Conservation (phyloP, 2,113 vertebrate genomes). For the Tichodroma muraria region DNA sequence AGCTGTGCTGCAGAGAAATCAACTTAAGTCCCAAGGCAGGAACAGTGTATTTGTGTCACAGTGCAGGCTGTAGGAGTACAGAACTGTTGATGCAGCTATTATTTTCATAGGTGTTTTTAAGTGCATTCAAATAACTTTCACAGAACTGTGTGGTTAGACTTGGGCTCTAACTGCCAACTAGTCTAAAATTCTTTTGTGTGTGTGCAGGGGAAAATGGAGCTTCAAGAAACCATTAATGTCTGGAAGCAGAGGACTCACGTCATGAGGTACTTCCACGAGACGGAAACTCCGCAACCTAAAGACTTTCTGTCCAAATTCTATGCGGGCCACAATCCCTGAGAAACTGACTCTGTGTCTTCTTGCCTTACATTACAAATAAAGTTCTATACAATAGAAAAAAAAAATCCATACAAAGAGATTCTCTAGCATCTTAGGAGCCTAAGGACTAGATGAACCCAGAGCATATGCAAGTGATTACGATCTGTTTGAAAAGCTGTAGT, state of each 20-base stretch:
- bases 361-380: slow-evolving; percentile 66
- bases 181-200: neutral
- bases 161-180: neutral
- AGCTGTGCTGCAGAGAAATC: neutral
- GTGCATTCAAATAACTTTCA: neutral
- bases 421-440: neutral
- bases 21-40: neutral
- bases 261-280: slow-evolving; percentile 93
- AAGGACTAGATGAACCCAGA: neutral
- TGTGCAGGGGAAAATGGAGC: slow-evolving; percentile 90
- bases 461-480: neutral
- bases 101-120: neutral
- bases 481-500: neutral
- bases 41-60: neutral
- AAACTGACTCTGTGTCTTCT: neutral
- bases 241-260: slow-evolving; percentile 97
- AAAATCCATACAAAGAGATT: neutral
- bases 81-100: neutral
- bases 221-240: slow-evolving; percentile 88
- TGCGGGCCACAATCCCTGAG: slow-evolving; percentile 83
- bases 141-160: neutral
- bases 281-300: slow-evolving; percentile 72
- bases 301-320: slow-evolving; percentile 97
- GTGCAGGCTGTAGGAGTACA: neutral
- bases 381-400: neutral